A percentile compares a stretch with the other conserved stretches of the same genome.
These are phyloP conservation scores for Hydraecia micacea DNA, from an alignment of 2,888 invertebrate species.

Conservation along the genomic window DNA sequence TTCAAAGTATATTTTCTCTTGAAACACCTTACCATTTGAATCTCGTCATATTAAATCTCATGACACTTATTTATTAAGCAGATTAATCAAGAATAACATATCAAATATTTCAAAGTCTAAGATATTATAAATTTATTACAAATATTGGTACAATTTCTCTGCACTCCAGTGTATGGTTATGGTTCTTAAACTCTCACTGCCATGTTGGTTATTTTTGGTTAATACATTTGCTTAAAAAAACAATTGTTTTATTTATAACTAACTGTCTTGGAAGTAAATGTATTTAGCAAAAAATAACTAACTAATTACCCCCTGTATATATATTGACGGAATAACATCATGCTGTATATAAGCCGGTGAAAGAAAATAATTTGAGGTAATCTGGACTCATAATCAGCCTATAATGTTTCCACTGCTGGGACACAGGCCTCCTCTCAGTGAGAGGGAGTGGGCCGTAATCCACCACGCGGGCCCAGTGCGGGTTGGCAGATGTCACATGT, in stretches of 20 bases:
- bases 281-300: conserved; percentile 85
- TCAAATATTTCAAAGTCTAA: background rate
- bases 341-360: conserved; percentile 30
- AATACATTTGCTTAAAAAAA: conserved; percentile 88
- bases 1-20: background rate
- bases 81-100: conserved; percentile 29
- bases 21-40: background rate
- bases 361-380: background rate
- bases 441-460: too few relatives aligned
- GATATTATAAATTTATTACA: background rate
- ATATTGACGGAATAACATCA: conserved; percentile 34
- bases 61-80: background rate
- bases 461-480: too few relatives aligned
- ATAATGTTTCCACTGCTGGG: too few relatives aligned
- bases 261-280: conserved; percentile 89
- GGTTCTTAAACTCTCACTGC: conserved; percentile 57
- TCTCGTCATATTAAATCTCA: background rate
- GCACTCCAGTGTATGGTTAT: conserved; percentile 53
- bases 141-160: conserved; percentile 48
- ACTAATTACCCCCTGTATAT: conserved; percentile 72
- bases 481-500: too few relatives aligned
- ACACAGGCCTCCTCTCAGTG: too few relatives aligned
- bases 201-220: conserved; percentile 85
- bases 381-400: background rate
- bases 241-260: conserved; percentile 88